Percentiles rank a stretch among this genome's conserved stretches.
phyloP scores from a whole-genome alignment of 2,113 vertebrate species.

The Trinectes maculatus region DNA sequence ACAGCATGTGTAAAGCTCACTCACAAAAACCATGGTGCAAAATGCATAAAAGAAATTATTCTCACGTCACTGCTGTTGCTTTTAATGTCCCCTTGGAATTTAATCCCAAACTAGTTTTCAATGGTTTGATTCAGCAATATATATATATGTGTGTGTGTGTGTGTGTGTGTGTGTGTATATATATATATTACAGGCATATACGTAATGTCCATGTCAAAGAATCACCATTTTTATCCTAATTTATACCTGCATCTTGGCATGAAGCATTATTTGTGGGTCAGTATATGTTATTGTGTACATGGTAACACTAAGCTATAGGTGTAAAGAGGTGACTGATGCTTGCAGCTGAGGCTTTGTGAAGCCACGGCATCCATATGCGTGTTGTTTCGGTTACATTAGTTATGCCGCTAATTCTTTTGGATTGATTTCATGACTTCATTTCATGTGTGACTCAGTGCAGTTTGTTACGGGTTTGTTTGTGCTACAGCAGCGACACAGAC shows the following conservation, averaged over 20 bases:
- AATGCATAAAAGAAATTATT: conserved; percentile 5
- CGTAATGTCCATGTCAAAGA: conserved; percentile 4
- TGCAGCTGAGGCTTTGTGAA: conserved; percentile 25
- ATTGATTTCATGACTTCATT: conserved; percentile 71
- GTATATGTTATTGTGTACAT: conserved; percentile 11
- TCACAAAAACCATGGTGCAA: conserved; percentile 24
- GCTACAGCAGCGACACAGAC: conserved; percentile 39
- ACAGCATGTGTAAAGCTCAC: conserved; percentile 26
- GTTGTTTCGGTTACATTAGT: conserved; percentile 65
- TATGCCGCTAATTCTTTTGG: conserved; percentile 59
- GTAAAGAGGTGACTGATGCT: conserved; percentile 28
- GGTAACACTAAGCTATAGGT: conserved; percentile 4
- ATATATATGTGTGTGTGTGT: no score
- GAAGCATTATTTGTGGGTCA: neutral
- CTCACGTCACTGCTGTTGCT: neutral
- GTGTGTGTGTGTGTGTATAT: no score
- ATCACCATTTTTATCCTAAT: conserved; percentile 1
- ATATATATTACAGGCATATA: neutral
- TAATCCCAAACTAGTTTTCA: no score
- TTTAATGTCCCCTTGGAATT: conserved; percentile 1
- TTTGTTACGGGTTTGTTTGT: conserved; percentile 57
- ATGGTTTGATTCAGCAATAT: neutral
- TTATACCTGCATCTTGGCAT: neutral
- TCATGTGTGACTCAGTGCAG: conserved; percentile 50
- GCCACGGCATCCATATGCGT: conserved; percentile 59